Base-by-base conservation (phyloP, 2,888 invertebrate species). In the Pyrrhia umbra region DNA sequence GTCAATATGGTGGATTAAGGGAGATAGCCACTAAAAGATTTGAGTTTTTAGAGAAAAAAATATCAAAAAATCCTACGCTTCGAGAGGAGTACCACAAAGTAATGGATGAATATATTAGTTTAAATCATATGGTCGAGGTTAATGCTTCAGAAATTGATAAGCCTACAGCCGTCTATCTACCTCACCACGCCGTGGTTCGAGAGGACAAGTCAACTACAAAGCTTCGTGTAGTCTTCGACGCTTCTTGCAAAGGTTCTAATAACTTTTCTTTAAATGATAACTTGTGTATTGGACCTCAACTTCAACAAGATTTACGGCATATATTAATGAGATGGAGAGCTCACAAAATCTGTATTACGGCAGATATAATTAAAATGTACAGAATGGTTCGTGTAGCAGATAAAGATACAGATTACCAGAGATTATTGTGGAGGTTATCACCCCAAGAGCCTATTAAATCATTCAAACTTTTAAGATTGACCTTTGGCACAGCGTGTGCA, bases 281-380 rank as follows among this genome's bases (percentile, higher is more conserved):
- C 2, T 50, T 83, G 0, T 30, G 76, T 5, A 47, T 67, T 0
- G 83, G 82, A 20, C 77, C 81, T 5, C 51, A 58, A 30, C 39
- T 85, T 2, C 68, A 71, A 40, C 42, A 61, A 34, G 77, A 81
- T 51, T 37, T 83, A 18, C 71, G 80, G 25, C 61, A 68, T n/a
- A 49, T 84, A 3, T 18, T 83, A 6, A 70, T 81, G 57, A 56
- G 80, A 46, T 84, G 81, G 76, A 49, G 81, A 10, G 61, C 25
- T 5, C 71, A 82, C 16, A 52, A 23, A 6, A 47, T 84, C 1
- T 80, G 73, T 10, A 72, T 83, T 9, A 74, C 76, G 0, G 64
- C 75, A 5, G 82, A 82, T 25, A 67, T 84, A 1, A 18, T 61
- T 18, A 79, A 82, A 60, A 84, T 86, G 83, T 86, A 84, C 23